Base-by-base conservation (phyloP, 2,113 vertebrate species). In the Ailurus styani region DNA sequence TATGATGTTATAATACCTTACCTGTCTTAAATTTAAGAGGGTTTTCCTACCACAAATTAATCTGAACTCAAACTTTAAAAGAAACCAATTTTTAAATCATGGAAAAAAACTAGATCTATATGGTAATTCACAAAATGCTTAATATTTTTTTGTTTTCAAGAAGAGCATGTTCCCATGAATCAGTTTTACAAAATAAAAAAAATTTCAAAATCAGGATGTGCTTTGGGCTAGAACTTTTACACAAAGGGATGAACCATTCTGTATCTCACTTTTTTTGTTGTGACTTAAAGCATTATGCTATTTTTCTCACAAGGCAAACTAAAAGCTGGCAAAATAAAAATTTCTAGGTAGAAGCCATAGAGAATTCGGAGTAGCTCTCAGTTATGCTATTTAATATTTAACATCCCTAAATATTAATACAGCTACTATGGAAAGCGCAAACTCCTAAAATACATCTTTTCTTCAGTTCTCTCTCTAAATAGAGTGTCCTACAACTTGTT, bases 321-420 rank as follows among this genome's bases (percentile, higher is more conserved):
- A 91, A 79, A 96, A 95, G 37, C 54, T 87, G 50, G n/a, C 23
- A 96, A 96, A 96, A 95, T 81, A 55, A 93, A 95, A 91, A 54
- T 64, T 77, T 96, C 45, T 85, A 90, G 77, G 81, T 45, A 78
- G 77, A 96, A 98, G 86, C 47, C 29, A 83, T 9, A 31, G n/a
- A 64, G 37, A 95, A 87, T 75, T 84, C 68, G 85, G 68, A 96
- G 68, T 62, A 55, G 31, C 12, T 91, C 91, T 15, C 9, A 95
- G 50, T 57, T 84, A 55, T 17, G 6, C n/a, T 85, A n/a, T 72
- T 91, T 57, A 95, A 60, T 37, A 12, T 64, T 77, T 37, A 89
- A 17, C 20, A 62, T 27, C 31, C 23, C 52, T 45, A 92, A 91
- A 77, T 93, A 93, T 64, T 85, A 86, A 82, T 17, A 54, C 5